These are phyloP conservation scores for Drosophila grimshawi DNA, from an alignment of 1,140 invertebrate genomes.

Conservation along the genomic window DNA sequence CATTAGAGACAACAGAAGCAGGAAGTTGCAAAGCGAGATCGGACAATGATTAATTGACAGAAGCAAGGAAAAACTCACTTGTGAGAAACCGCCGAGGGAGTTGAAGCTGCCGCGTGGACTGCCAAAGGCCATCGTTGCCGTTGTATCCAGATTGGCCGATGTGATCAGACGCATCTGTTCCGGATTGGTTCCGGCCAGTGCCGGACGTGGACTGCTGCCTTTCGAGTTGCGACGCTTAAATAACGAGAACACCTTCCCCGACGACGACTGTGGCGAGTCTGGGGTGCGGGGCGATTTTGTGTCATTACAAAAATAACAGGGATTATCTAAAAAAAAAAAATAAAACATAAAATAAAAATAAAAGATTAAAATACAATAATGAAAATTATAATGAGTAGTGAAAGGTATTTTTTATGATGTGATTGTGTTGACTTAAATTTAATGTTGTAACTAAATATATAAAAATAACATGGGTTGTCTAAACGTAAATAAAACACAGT, in stretches of 20 bases:
- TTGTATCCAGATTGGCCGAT: constrained; percentile 79
- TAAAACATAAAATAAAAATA: neutral
- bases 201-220: constrained; percentile 73
- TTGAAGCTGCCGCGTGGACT: constrained; percentile 82
- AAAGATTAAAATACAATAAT: too few relatives aligned
- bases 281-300: constrained; percentile 81
- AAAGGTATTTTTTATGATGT: too few relatives aligned
- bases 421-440: too few relatives aligned
- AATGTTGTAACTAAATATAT: too few relatives aligned
- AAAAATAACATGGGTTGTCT: too few relatives aligned
- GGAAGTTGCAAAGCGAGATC: constrained; percentile 57
- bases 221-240: constrained; percentile 82
- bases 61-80: constrained; percentile 60
- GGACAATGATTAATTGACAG: constrained; percentile 54
- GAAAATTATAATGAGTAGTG: too few relatives aligned
- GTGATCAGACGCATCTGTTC: constrained; percentile 82
- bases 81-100: constrained; percentile 74
- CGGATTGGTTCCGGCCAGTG: constrained; percentile 51
- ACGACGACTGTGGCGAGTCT: constrained; percentile 73
- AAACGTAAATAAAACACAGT: too few relatives aligned
- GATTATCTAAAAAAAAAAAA: constrained; percentile 68
- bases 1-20: constrained; percentile 51
- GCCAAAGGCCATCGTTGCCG: constrained; percentile 76
- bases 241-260: constrained; percentile 74
- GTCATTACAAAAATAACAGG: constrained; percentile 83